Evolutionary conservation across 92 coral and sea anemone genomes (phyloP), one percentile per base, ranked within the genome.

Genomic region (Palythoa grandis): DNA sequence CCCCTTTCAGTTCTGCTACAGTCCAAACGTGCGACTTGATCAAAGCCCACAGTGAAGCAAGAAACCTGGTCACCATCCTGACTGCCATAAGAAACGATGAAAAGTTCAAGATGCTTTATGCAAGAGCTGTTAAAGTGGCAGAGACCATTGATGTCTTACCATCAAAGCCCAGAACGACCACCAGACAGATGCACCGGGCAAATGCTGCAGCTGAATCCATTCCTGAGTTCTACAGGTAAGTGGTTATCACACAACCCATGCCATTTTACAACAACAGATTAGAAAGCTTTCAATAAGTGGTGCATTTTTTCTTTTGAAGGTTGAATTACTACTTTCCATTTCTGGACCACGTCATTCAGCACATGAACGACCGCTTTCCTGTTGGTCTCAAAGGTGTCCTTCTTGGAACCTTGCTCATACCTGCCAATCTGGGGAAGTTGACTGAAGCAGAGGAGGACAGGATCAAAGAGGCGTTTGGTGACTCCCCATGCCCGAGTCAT

Each of bases 1-100:
- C 84, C 92, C 73, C 87, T 90, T 37, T 78, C 92, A 12, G 86
- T 86, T 67, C 66, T 56, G 23, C 69, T 89, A 72, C 87, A 89
- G 78, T 69, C 74, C 60, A 89, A 63, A 66, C 74, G 61, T 86
- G 89, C 89, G 86, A 89, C 76, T 47, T 56, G 68, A 65, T 87
- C 76, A 58, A 56, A 72, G 87, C 90, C 70, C 87, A 82, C 67
- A 22, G 63, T 47, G 77, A 88, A 57, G 87, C 90, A 19, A 65
- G 83, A 38, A 72, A 76, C 79, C 76, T 88, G 68, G 53, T 88
- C 40, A 47, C 80, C 52, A 11, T 77, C 70, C 29, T 70, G 25
- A 70, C 74, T 17, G 47, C 48, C 1, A 25, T 70, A 70, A 70
- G 74, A 70, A 70, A 25, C n/a, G 48, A 35, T 9, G 19, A 69